These are phyloP conservation scores for Sander lucioperca DNA, from an alignment of 2,113 vertebrate genomes.

Conservation along the genomic window DNA sequence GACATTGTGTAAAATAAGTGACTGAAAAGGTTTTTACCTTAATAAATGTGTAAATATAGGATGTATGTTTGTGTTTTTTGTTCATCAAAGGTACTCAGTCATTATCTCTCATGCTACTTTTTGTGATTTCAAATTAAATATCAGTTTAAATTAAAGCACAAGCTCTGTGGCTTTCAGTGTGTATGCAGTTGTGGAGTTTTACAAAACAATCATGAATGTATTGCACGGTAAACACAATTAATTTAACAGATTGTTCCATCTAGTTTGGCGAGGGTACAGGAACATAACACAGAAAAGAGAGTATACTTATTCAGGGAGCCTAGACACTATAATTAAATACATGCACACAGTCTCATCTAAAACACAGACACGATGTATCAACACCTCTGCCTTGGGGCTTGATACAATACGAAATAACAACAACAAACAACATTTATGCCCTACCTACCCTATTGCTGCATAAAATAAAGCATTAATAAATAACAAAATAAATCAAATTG, in stretches of 20 bases:
- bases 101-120: background rate
- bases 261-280: background rate
- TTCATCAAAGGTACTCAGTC: background rate
- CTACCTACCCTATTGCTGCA: background rate
- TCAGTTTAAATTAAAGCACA: background rate
- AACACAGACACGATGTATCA: background rate
- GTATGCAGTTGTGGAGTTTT: background rate
- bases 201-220: background rate
- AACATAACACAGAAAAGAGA: background rate
- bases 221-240: background rate
- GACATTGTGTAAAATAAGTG: constrained; percentile 45
- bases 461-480: background rate
- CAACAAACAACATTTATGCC: background rate
- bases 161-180: background rate
- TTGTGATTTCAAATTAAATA: background rate
- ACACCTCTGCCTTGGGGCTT: background rate
- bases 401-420: background rate
- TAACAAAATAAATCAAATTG: background rate
- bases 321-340: background rate
- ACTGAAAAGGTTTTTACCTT: constrained; percentile 11
- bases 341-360: background rate
- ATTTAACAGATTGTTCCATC: background rate
- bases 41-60: constrained; percentile 17
- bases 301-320: background rate
- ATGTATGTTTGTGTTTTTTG: constrained; percentile 14